These are phyloP conservation scores for Oxytorus armatus DNA, from an alignment of 2,888 invertebrate genomes.

Conservation along the genomic window DNA sequence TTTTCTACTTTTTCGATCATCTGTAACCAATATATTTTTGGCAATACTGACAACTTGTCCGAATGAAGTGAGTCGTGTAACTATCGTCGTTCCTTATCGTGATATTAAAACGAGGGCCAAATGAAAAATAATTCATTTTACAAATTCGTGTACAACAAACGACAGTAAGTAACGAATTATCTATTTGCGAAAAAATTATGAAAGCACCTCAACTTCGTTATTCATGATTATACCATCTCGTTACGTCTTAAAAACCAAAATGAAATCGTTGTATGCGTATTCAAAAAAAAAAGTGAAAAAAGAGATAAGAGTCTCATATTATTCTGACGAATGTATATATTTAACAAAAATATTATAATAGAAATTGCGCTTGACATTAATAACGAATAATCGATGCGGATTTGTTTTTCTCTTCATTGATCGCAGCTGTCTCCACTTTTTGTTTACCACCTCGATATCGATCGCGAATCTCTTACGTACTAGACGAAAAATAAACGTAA, in stretches of 20 bases:
- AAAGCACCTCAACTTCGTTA: no score
- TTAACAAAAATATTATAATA: conserved; percentile 58
- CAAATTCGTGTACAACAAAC: no score
- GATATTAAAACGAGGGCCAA: background rate
- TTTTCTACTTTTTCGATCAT: background rate
- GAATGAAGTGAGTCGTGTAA: conserved; percentile 14
- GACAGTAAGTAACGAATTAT: no score
- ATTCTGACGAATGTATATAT: conserved; percentile 2
- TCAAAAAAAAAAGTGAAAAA: no score
- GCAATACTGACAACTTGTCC: background rate
- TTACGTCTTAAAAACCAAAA: no score
- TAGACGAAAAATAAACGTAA: no score
- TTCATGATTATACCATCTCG: no score
- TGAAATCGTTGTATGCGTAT: no score
- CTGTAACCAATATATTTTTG: conserved; percentile 10
- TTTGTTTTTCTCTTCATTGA: conserved; percentile 35
- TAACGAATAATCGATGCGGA: conserved; percentile 27
- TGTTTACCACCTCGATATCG: background rate
- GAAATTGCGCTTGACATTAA: conserved; percentile 36
- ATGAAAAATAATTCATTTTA: background rate
- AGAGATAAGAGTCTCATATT: no score
- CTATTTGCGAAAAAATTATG: no score
- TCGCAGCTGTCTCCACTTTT: conserved; percentile 16
- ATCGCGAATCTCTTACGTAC: conserved; percentile 11
- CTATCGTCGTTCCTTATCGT: no score